Base-by-base conservation (phyloP, 2,113 vertebrate genomes). In the Ictidomys tridecemlineatus region DNA sequence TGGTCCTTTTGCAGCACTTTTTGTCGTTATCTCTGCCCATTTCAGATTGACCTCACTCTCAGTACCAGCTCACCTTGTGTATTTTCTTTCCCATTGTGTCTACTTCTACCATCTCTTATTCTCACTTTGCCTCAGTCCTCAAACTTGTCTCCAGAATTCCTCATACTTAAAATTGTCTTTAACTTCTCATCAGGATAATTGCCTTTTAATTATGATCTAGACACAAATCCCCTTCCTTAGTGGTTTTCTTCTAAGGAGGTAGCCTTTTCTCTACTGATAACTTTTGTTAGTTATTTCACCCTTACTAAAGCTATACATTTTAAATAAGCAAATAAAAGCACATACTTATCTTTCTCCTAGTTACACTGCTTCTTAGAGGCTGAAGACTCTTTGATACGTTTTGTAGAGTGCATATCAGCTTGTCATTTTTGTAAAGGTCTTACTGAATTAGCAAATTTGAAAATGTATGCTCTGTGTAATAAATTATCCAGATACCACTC, bases 211-310 rank as follows among this genome's bases (percentile, higher is more conserved):
- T 96, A 69, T 78, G 34, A 70, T 85, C 13, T 85, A n/a, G 16
- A 74, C 37, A 94, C n/a, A 85, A 61, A 65, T 61, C 30, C 8
- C 51, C 88, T 69, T 87, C 20, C 20, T 65, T 73, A 65, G 4
- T 24, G 51, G 28, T 87, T 61, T 53, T 85, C 8, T 93, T 94
- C 16, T 79, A 89, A 58, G 4, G 88, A 69, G 76, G 26, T 42
- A 95, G 10, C 13, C 3, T 77, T n/a, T 95, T 92, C 87, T 95
- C 26, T 85, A 48, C 28, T 53, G 84, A 42, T 56, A 85, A 80
- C 12, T 84, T 89, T 87, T 65, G 9, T 24, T 94, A 78, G 70
- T 30, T 9, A 65, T n/a, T 34, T 3, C 17, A 39, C 18, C 34
- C 5, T 86, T 37, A 70, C 10, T 86, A 88, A 88, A 45, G 4